Percentiles rank a stretch among this genome's conserved stretches.
phyloP scores from a whole-genome alignment of 2,113 vertebrate genomes.

The Podarcis cretensis region DNA sequence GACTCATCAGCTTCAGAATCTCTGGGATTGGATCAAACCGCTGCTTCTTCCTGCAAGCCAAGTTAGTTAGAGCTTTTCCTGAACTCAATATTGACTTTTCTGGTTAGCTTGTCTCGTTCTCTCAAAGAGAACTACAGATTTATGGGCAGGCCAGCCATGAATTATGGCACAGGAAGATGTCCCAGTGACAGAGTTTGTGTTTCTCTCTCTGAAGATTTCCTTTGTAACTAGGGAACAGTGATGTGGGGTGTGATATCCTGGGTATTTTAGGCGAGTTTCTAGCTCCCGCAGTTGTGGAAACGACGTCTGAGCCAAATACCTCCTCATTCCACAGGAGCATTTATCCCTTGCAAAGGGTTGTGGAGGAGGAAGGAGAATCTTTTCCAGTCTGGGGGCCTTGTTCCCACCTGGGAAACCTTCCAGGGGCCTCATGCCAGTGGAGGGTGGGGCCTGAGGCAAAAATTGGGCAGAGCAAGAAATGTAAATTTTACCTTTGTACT shows the following conservation, averaged over 20 bases:
- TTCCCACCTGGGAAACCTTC: too few relatives aligned
- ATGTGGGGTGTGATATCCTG: too few relatives aligned
- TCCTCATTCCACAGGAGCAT: background rate
- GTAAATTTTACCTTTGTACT: too few relatives aligned
- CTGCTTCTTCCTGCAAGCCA: conserved; percentile 37
- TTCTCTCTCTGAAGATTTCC: background rate
- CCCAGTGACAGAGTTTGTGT: too few relatives aligned
- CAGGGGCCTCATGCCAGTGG: too few relatives aligned
- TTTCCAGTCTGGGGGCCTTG: too few relatives aligned
- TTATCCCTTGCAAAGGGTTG: too few relatives aligned
- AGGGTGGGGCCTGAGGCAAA: too few relatives aligned
- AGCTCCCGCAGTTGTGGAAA: background rate
- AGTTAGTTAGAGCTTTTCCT: conserved; percentile 15
- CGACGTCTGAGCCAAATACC: background rate
- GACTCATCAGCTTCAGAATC: conserved; percentile 37
- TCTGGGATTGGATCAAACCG: conserved; percentile 44
- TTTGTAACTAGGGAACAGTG: background rate
- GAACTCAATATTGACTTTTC: background rate
- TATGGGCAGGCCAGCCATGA: background rate
- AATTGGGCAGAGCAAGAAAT: too few relatives aligned
- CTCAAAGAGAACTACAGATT: conserved; percentile 35
- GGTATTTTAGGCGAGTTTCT: background rate
- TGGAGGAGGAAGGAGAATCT: too few relatives aligned
- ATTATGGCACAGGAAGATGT: background rate
- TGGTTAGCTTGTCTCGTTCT: conserved; percentile 36